Base-by-base conservation (phyloP, 1,140 invertebrate species). In the Notospermus geniculatus region DNA sequence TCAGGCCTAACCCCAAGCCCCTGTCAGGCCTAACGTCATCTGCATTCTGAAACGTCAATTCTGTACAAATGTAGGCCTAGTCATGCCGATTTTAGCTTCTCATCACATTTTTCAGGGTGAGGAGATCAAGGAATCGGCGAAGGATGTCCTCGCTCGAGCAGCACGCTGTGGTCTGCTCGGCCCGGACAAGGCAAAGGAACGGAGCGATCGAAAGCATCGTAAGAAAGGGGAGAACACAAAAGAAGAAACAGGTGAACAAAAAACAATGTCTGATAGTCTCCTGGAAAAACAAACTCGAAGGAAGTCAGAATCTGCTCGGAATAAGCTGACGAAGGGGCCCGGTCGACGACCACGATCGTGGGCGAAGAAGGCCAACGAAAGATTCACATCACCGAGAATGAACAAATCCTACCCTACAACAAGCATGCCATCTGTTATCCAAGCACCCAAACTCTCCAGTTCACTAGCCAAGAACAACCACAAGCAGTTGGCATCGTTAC, bases 81-180 rank as follows among this genome's bases (percentile, higher is more conserved):
- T 36, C 15, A 7, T 36, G 4, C 15, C 32, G 15, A 4, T 36
- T 36, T 15, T 36, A 15, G n/a, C n/a, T n/a, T 36, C 15, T 4
- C 5, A 36, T 36, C 32, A 7, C n/a, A 27, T 57, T 19, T 43
- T 64, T 19, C 60, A 71, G 69, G 64, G 65, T 36, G 69, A 71
- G 54, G 68, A 73, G 54, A 46, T 62, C 30, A 69, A 72, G 43
- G 69, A 72, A 54, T 57, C 67, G 28, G 70, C 69, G 17, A 69
- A 65, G 52, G 71, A 71, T 59, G 70, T 72, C 45, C 52, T 74
- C 4, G 72, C 70, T 15, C 54, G 67, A 57, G 72, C 64, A n/a
- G 56, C 55, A 9, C 60, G 60, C 15, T 32, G 45, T 9, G 64
- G 61, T 4, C 68, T 57, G 36, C 27, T 66, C 23, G 32, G 17